phyloP scores from a whole-genome alignment of 2,888 invertebrate genomes.

The Dasysyrphus tricinctus region DNA sequence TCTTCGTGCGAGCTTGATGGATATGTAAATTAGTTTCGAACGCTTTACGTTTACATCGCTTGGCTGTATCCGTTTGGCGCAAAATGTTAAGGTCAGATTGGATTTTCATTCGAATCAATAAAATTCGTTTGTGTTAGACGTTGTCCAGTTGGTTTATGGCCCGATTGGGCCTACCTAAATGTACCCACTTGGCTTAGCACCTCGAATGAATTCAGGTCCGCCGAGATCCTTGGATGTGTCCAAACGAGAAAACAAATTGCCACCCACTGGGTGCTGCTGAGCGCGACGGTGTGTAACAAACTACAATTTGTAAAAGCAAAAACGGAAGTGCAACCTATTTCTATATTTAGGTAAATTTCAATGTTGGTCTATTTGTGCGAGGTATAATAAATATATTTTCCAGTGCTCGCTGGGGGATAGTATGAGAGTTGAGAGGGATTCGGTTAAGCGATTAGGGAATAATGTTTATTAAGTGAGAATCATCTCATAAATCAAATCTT shows the following conservation, averaged over 20 bases:
- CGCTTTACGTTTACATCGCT: conserved; percentile 35
- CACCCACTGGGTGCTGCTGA: conserved; percentile 21
- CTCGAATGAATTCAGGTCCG: conserved; percentile 40
- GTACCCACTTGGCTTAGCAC: conserved; percentile 51
- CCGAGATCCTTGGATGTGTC: conserved; percentile 50
- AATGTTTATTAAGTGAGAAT: conserved; percentile 23
- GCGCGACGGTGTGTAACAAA: conserved; percentile 45
- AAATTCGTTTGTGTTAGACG: conserved; percentile 34
- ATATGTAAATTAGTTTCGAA: conserved; percentile 66
- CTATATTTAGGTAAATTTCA: conserved; percentile 53
- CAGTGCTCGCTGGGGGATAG: background rate
- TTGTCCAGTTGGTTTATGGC: background rate
- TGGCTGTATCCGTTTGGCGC: conserved; percentile 32
- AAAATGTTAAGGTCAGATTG: conserved; percentile 72
- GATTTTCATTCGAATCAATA: conserved; percentile 69
- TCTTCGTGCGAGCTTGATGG: conserved; percentile 68
- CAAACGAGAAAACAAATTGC: conserved; percentile 61
- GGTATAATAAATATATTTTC: conserved; percentile 43
- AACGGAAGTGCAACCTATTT: conserved; percentile 67
- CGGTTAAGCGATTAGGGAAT: conserved; percentile 43
- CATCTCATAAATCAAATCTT: conserved; percentile 49
- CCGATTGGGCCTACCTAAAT: conserved; percentile 27
- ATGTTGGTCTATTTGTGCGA: conserved; percentile 32
- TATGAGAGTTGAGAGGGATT: conserved; percentile 16
- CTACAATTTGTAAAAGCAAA: conserved; percentile 47